Evolutionary conservation across 2,113 vertebrate genomes (phyloP).

Genomic region (Cyanocitta stelleri): DNA sequence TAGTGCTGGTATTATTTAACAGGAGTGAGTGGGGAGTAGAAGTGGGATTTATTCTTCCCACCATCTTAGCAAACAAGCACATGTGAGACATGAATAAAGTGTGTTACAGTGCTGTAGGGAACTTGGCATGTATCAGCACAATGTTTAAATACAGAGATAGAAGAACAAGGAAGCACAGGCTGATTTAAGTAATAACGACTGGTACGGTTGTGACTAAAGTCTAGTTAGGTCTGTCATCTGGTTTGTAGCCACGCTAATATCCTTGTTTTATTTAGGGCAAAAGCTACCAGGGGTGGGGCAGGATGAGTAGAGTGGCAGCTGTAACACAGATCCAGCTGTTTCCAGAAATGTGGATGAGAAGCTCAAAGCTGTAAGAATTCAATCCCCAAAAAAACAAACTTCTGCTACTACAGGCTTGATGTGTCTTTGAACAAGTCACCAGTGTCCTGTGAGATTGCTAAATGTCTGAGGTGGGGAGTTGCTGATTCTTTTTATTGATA

Average conservation of each 20-base stretch:
- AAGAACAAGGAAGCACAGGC: neutral
- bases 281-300: neutral
- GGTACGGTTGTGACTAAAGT: neutral
- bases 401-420: neutral
- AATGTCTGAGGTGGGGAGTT: neutral
- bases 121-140: neutral
- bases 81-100: neutral
- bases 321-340: neutral
- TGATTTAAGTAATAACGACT: neutral
- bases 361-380: neutral
- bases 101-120: neutral
- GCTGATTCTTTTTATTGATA: neutral
- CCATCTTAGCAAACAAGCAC: neutral
- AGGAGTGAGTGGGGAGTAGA: neutral
- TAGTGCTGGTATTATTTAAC: neutral
- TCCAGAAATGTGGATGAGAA: neutral
- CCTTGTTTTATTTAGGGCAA: constrained; percentile 1
- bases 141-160: neutral
- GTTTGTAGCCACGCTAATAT: neutral
- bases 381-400: neutral
- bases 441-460: neutral
- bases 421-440: neutral
- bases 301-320: neutral
- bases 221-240: neutral
- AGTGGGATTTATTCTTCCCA: neutral